Base-by-base conservation (phyloP, 2,113 vertebrate genomes). In the Trinectes maculatus region DNA sequence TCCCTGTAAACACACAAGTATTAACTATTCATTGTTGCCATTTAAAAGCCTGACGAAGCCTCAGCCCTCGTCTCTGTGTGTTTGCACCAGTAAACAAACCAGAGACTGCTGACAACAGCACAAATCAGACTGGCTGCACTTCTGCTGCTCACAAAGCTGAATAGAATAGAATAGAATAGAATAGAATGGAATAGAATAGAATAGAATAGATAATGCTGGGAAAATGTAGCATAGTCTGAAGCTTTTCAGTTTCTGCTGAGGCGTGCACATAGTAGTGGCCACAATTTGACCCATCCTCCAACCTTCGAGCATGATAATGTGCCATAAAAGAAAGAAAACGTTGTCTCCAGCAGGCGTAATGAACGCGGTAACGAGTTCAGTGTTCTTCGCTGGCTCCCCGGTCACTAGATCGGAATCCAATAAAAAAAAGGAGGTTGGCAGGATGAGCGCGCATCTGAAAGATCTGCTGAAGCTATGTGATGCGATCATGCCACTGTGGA, bases 1-100 rank as follows among this genome's bases (percentile, higher is more conserved):
- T 53, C 16, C 63, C 48, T 75, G 33, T 47, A 13, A 61, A 56
- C 21, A 51, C 21, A 22, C 9, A 43, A n/a, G 37, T 19, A 51
- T 55, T 24, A 28, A n/a, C n/a, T 18, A 24, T 51, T 56, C 21
- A 40, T 58, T 54, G 39, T 37, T 11, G 54, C 24, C 19, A 40
- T 55, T 31, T 61, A 16, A 46, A n/a, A 34, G 19, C 19, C 34
- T 24, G 8, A 6, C 13, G 16, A 55, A 43, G 10, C 43, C 10
- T 46, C 6, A 5, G 40, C n/a, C n/a, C n/a, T n/a, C n/a, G n/a
- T n/a, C n/a, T n/a, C n/a, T n/a, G n/a, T n/a, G n/a, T n/a, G n/a
- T n/a, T n/a, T n/a, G n/a, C n/a, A n/a, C n/a, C n/a, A n/a, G 9
- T 36, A 13, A 36, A 36, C 6, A 36, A 36, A 36, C 34, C 9